phyloP scores from a whole-genome alignment of 2,113 vertebrate genomes.

The Theristicus caerulescens region DNA sequence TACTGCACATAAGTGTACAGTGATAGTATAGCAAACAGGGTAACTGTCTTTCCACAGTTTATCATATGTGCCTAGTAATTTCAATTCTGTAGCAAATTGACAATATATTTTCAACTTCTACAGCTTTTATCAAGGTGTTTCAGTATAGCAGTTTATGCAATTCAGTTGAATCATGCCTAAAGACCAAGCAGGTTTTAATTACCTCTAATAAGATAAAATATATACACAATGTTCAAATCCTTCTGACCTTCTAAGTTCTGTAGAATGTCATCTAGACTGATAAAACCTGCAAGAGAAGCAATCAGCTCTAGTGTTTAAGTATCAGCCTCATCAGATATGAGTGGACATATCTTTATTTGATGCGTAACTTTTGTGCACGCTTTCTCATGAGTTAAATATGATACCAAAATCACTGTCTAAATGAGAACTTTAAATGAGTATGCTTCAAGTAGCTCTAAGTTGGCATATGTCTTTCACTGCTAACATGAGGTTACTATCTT shows the following conservation, averaged over 20 bases:
- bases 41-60: background rate
- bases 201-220: background rate
- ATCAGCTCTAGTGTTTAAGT: background rate
- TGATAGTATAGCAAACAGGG: background rate
- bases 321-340: background rate
- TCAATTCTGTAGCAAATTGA: background rate
- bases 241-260: background rate
- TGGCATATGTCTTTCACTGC: background rate
- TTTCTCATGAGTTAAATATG: background rate
- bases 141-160: background rate
- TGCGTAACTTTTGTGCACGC: accelerated
- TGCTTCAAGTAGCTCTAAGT: background rate
- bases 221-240: background rate
- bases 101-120: background rate
- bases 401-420: background rate
- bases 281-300: background rate
- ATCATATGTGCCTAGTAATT: background rate
- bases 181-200: background rate
- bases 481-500: background rate
- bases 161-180: background rate
- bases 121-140: background rate
- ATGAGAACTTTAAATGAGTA: background rate
- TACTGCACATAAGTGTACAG: background rate
- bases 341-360: background rate
- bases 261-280: background rate